Conservation (phyloP, 2,797 vertebrate species). For the Ciconia nigra region DNA sequence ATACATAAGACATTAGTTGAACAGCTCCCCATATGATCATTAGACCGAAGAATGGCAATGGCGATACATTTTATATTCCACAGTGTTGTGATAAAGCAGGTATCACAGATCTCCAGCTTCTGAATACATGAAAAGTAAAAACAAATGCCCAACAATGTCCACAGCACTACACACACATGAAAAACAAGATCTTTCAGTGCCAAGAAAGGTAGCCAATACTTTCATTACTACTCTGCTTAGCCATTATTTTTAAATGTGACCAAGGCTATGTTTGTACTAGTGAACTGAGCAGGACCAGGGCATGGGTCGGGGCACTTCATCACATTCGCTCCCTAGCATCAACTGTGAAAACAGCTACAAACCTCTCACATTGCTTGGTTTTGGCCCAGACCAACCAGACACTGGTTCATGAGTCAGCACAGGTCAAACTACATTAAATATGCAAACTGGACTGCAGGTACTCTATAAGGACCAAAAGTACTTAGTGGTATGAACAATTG, state of each 20-base stretch:
- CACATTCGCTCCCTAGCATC: background rate
- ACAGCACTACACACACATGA: background rate
- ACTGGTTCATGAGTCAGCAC: background rate
- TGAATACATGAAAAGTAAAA: background rate
- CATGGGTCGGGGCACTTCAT: no score
- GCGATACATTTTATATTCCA: background rate
- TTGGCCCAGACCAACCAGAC: background rate
- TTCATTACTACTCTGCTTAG: background rate
- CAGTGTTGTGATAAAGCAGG: background rate
- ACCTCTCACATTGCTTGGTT: accelerated
- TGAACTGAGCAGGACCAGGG: background rate
- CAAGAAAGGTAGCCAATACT: background rate
- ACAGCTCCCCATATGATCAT: background rate
- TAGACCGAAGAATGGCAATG: background rate
- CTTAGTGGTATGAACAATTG: background rate
- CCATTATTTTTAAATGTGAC: background rate
- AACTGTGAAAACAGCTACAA: background rate
- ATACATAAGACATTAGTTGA: background rate
- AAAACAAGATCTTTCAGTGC: background rate
- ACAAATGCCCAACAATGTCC: background rate
- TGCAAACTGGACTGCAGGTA: background rate
- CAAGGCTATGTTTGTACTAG: background rate
- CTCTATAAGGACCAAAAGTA: background rate
- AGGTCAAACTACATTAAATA: background rate
- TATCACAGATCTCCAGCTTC: background rate